These are phyloP conservation scores for Chaetodon auriga DNA, from an alignment of 2,113 vertebrate genomes.

Conservation along the genomic window DNA sequence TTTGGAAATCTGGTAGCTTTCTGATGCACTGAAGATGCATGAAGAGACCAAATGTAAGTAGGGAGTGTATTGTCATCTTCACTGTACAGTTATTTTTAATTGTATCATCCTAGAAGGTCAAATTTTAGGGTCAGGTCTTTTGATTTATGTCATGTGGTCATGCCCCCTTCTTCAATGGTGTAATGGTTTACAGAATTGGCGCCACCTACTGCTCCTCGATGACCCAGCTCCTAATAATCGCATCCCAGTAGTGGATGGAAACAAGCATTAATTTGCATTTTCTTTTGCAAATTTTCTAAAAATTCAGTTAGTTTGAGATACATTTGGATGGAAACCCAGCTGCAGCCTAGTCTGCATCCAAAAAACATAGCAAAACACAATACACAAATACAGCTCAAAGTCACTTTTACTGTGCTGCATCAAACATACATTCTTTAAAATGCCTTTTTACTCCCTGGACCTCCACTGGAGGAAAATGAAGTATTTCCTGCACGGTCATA, in stretches of 20 bases:
- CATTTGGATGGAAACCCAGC: too few species aligned
- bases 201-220: too few species aligned
- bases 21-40: neutral
- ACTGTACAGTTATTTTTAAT: neutral
- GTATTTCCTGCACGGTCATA: conserved; percentile 44
- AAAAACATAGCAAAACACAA: neutral
- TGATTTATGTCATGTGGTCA: too few species aligned
- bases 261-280: too few species aligned
- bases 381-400: neutral
- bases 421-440: neutral
- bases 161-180: too few species aligned
- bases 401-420: neutral
- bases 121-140: neutral
- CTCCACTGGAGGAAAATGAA: conserved; percentile 16
- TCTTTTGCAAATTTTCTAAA: too few species aligned
- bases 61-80: neutral
- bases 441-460: neutral
- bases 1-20: neutral
- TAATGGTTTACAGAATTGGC: too few species aligned
- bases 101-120: neutral
- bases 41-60: neutral
- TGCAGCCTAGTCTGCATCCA: too few species aligned
- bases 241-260: too few species aligned
- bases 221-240: too few species aligned
- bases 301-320: too few species aligned